Evolutionary conservation across 1,140 invertebrate genomes (phyloP).

Genomic region (Lamellibrachia luymesi): DNA sequence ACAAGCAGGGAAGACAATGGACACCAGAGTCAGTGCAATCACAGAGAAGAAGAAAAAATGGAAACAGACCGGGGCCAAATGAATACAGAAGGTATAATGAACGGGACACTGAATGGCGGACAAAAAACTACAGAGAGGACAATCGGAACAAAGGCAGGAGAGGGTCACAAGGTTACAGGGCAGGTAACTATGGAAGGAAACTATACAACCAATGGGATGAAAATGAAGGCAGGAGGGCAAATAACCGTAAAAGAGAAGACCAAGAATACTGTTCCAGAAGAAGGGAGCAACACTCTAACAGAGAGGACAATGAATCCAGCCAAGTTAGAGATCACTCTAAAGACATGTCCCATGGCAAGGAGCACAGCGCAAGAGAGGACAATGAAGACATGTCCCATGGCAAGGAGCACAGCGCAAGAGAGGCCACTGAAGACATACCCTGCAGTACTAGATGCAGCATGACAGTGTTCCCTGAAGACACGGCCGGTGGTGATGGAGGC

Average conservation of each 20-base stretch:
- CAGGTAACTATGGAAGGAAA: no score
- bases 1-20: not conserved
- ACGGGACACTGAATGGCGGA: not conserved
- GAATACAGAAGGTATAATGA: no score
- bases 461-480: not conserved
- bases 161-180: no score
- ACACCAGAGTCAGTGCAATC: not conserved
- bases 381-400: not conserved
- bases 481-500: not conserved
- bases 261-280: not conserved
- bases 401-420: not conserved
- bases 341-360: not conserved
- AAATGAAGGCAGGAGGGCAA: not conserved
- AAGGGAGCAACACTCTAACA: not conserved
- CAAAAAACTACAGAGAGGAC: not conserved
- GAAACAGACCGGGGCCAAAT: not conserved
- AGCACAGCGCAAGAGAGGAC: no score
- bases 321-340: not conserved
- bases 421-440: not conserved
- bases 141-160: not conserved
- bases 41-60: not conserved
- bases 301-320: not conserved
- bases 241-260: not conserved
- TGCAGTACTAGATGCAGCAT: not conserved
- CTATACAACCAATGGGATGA: no score